Conservation (phyloP, 2,888 invertebrate genomes). For the Norana najaformis region DNA sequence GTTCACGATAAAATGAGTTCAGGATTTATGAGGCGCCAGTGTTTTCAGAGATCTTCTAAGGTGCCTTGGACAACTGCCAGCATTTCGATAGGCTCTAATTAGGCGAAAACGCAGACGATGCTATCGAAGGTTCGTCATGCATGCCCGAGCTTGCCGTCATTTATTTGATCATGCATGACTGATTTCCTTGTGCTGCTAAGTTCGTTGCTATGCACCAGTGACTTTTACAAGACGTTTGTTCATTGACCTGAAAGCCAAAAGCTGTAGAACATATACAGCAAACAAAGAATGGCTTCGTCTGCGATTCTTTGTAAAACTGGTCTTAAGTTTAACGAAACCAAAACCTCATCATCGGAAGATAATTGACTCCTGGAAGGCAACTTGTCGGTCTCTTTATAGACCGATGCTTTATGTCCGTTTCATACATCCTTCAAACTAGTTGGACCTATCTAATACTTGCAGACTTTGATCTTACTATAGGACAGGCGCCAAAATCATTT, state of each 20-base stretch:
- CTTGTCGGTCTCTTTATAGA: not conserved
- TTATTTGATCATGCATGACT: not conserved
- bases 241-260: not conserved
- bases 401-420: not conserved
- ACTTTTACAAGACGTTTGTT: not conserved
- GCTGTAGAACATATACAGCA: not conserved
- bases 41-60: not conserved
- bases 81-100: not conserved
- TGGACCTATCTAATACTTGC: not conserved
- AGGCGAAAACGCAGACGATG: not conserved
- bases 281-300: not conserved
- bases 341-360: not conserved
- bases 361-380: not conserved
- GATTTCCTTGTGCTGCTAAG: not conserved
- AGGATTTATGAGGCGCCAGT: not conserved
- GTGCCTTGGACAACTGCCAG: not conserved
- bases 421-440: not conserved
- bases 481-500: not conserved
- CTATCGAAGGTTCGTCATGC: not conserved
- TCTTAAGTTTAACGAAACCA: not conserved
- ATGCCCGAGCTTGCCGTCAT: not conserved
- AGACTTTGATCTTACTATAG: not conserved
- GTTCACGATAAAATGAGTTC: not conserved
- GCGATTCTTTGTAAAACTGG: not conserved
- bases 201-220: not conserved